Evolutionary conservation across 2,113 vertebrate genomes (phyloP).

Genomic region (Heterocephalus glaber): DNA sequence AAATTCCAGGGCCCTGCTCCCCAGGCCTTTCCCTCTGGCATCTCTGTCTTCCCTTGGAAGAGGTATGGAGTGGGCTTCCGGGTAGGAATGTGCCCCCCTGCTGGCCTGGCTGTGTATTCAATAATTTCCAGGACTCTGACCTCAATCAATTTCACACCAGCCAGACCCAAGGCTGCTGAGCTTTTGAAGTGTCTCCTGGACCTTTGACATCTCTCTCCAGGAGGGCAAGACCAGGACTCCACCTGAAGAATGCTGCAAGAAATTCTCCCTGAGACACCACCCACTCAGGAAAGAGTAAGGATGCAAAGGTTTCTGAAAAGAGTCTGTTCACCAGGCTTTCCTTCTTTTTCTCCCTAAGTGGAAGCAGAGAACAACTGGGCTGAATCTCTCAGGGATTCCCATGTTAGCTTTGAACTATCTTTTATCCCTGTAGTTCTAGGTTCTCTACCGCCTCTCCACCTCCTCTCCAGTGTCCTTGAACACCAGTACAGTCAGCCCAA

Average conservation of each 20-base stretch:
- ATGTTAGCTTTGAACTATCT: not conserved
- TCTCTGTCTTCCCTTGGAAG: not conserved
- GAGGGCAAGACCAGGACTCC: not conserved
- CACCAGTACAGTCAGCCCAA: not conserved
- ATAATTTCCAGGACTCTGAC: not conserved
- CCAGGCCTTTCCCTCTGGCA: not conserved
- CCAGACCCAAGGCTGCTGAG: fast-evolving
- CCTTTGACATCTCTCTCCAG: slow-evolving; percentile 44
- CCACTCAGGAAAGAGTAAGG: not conserved
- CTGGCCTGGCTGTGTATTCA: not conserved
- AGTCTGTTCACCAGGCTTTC: not conserved
- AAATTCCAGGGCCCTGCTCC: fast-evolving
- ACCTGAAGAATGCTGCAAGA: not conserved
- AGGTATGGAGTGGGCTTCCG: not conserved
- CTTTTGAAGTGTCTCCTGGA: slow-evolving; percentile 10
- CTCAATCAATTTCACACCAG: not conserved
- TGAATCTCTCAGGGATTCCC: not conserved
- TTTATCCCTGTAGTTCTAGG: not conserved
- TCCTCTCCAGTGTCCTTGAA: fast-evolving
- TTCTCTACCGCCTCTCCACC: not conserved
- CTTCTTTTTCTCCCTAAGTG: not conserved
- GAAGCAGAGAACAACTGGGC: not conserved
- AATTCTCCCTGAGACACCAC: not conserved
- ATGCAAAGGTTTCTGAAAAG: not conserved
- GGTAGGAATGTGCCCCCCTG: not conserved